phyloP scores from a whole-genome alignment of 2,888 invertebrate genomes.

The Oeneis ivallda region DNA sequence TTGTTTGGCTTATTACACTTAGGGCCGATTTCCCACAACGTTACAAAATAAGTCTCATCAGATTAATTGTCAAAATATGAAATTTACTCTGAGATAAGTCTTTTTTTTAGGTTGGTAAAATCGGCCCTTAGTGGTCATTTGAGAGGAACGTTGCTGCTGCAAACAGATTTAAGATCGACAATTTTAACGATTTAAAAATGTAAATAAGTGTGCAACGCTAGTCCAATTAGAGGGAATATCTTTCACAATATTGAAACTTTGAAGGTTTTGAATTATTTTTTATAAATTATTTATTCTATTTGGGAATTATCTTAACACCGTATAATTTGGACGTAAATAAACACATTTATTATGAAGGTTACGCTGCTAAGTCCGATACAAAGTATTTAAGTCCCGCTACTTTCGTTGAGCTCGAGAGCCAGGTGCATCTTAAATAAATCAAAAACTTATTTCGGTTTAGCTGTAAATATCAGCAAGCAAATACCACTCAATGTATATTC shows the following conservation, averaged over 20 bases:
- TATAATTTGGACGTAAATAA: background rate
- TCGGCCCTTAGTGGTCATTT: constrained; percentile 12
- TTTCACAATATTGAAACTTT: background rate
- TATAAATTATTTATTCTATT: background rate
- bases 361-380: background rate
- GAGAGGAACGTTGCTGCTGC: constrained; percentile 1
- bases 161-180: constrained; percentile 15
- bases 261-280: background rate
- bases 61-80: too few relatives aligned
- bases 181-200: constrained; percentile 19
- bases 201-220: constrained; percentile 27
- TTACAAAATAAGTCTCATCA: too few relatives aligned
- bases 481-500: background rate
- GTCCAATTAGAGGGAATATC: constrained; percentile 1
- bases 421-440: constrained; percentile 4
- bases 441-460: background rate
- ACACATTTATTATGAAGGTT: background rate
- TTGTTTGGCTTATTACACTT: constrained; percentile 30
- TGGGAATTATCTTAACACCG: too few relatives aligned
- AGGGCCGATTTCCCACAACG: too few relatives aligned
- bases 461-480: background rate
- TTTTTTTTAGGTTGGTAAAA: too few relatives aligned
- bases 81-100: too few relatives aligned
- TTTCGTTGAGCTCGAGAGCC: background rate
- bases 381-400: background rate